Base-by-base conservation (phyloP, 2,113 vertebrate genomes). In the Melanostigma gelatinosum region DNA sequence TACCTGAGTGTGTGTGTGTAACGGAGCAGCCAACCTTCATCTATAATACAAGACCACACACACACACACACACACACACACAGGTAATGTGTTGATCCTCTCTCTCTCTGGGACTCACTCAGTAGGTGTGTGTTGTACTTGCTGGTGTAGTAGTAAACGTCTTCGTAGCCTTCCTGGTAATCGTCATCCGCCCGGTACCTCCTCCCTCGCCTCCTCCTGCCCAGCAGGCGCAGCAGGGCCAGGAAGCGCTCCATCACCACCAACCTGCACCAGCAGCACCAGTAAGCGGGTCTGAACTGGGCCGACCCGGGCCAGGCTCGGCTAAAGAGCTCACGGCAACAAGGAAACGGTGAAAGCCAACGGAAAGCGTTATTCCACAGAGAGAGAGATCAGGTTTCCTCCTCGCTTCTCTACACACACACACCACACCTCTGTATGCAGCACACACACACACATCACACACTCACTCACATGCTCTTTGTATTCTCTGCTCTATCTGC, bases 131-230 rank as follows among this genome's bases (percentile, higher is more conserved):
- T 97, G 80, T 96, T 96, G 55, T 93, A 93, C 90, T 93, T 93
- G 92, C 90, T 93, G 88, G 88, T 92, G 87, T 99, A 99, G 93
- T 98, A 98, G 94, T 99, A 99, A 86, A 99, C 97, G 86, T 99
- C 98, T 94, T 98, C 98, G 4, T 99, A 99, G 65, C 98, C 98
- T 92, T 99, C 98, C 20, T 99, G 98, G 95, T 99, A 99, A 93
- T 99, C 97, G 94, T 99, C 98, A 91, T 98, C 98, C 0, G 97
- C 97, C 22, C 97, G 96, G 93, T 99, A 99, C 95, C 98, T 97
- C 95, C 98, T 98, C 72, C 97, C 96, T 90, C 98, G 96, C 91
- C 98, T 96, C 90, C 97, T 96, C 89, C 97, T 95, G 84, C 96
- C 92, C 83, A 99, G 97, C 89, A 98, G 97, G 89, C 95, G 97